These are phyloP conservation scores for Drosophila lacertosa DNA, from an alignment of 1,140 invertebrate genomes.

Conservation along the genomic window DNA sequence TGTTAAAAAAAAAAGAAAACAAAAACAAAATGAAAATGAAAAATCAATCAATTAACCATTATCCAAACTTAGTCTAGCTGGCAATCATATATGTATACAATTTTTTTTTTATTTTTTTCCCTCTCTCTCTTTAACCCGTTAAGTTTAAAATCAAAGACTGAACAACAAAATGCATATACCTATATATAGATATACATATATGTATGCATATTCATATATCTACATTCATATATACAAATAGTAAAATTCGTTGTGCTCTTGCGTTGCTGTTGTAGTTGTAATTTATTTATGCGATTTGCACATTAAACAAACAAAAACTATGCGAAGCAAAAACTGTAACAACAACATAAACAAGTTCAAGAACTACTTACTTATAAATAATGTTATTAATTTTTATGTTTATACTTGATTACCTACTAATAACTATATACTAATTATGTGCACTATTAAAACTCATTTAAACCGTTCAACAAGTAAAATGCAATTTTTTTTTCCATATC, in stretches of 20 bases:
- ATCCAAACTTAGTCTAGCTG: conserved; percentile 33
- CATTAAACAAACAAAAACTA: conserved; percentile 21
- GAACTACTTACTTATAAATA: conserved; percentile 31
- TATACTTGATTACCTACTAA: conserved; percentile 64
- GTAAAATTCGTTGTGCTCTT: conserved; percentile 51
- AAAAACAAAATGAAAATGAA: conserved; percentile 9
- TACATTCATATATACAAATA: conserved; percentile 34
- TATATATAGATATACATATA: conserved; percentile 38
- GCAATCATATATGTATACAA: conserved; percentile 13
- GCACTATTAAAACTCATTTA: conserved; percentile 71
- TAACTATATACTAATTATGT: conserved; percentile 67
- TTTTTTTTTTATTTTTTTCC: conserved; percentile 51
- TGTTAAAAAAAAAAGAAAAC: conserved; percentile 16
- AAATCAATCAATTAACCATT: conserved; percentile 13
- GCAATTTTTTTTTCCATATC: not conserved
- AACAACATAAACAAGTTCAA: conserved; percentile 29
- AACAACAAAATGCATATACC: conserved; percentile 55
- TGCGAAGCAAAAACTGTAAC: conserved; percentile 14
- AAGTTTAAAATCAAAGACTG: conserved; percentile 75
- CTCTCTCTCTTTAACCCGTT: conserved; percentile 61
- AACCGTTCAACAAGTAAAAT: conserved; percentile 50
- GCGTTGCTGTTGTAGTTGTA: conserved; percentile 54
- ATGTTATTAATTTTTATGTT: conserved; percentile 60
- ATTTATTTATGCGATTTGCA: conserved; percentile 62
- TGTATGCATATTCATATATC: not conserved